Percentiles rank a stretch among this genome's conserved stretches.
phyloP scores from a whole-genome alignment of 2,797 vertebrate species.

The Squalus acanthias region DNA sequence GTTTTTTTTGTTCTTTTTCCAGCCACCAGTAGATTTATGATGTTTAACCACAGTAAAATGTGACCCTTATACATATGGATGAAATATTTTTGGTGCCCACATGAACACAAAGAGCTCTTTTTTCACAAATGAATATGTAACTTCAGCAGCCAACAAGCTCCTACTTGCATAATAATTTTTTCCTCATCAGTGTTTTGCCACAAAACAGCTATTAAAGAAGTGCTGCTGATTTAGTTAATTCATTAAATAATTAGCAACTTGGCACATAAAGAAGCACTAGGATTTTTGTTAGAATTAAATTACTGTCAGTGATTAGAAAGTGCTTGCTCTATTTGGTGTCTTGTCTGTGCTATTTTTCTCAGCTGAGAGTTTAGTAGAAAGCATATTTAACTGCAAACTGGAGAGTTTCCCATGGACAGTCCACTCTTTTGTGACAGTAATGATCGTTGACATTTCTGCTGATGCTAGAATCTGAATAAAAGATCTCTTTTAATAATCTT shows the following conservation, averaged over 20 bases:
- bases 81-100: conserved; percentile 26
- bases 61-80: background rate
- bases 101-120: conserved; percentile 13
- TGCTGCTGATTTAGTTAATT: conserved; percentile 24
- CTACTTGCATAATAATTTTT: conserved; percentile 34
- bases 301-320: background rate
- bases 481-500: background rate
- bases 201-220: conserved; percentile 32
- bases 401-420: background rate
- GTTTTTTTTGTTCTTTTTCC: background rate
- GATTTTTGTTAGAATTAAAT: conserved; percentile 13
- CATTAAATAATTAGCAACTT: conserved; percentile 35
- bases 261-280: background rate
- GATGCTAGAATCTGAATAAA: background rate
- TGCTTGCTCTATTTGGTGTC: background rate
- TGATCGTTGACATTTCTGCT: conserved; percentile 17
- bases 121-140: conserved; percentile 26
- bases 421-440: background rate
- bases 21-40: background rate
- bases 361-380: background rate
- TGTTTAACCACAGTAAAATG: background rate
- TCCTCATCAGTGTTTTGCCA: conserved; percentile 28
- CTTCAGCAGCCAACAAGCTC: conserved; percentile 20
- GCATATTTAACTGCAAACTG: background rate
- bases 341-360: conserved; percentile 1